A percentile compares a stretch with the other conserved stretches of the same genome.
phyloP scores from a whole-genome alignment of 2,888 invertebrate genomes.

The Teleogryllus oceanicus region DNA sequence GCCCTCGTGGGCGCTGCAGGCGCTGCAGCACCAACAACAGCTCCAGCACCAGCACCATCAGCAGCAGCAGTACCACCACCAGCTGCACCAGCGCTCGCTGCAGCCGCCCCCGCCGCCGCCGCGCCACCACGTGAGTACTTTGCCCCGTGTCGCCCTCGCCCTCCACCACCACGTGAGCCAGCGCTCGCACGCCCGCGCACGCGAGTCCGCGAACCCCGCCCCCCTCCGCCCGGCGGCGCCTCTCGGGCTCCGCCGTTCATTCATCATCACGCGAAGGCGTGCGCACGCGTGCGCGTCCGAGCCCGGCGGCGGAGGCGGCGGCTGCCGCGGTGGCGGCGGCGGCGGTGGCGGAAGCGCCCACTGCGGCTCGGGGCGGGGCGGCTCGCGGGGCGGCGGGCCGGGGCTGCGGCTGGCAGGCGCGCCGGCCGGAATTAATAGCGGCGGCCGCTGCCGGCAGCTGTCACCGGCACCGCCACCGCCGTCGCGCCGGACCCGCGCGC shows the following conservation, averaged over 20 bases:
- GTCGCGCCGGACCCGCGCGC: neutral
- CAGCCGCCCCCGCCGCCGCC: neutral
- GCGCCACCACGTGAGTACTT: neutral
- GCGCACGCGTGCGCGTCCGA: neutral
- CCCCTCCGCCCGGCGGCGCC: no score
- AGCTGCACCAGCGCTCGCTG: neutral
- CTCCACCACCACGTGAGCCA: neutral
- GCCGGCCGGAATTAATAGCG: neutral
- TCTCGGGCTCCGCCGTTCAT: neutral
- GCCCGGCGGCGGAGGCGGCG: neutral
- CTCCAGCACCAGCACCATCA: neutral
- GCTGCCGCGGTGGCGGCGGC: neutral
- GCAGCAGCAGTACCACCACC: neutral
- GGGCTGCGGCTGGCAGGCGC: slow-evolving; percentile 3
- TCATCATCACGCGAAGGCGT: neutral
- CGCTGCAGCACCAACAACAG: neutral
- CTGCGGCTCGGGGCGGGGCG: neutral
- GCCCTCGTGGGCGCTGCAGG: neutral
- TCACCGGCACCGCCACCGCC: neutral
- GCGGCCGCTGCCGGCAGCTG: slow-evolving; percentile 1
- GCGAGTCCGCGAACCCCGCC: neutral
- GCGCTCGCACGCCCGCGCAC: neutral
- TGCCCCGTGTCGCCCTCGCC: neutral
- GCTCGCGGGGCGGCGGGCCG: neutral
- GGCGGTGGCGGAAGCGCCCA: neutral